These are phyloP conservation scores for Eidolon dupreanum DNA, from an alignment of 2,797 vertebrate species.

Conservation along the genomic window DNA sequence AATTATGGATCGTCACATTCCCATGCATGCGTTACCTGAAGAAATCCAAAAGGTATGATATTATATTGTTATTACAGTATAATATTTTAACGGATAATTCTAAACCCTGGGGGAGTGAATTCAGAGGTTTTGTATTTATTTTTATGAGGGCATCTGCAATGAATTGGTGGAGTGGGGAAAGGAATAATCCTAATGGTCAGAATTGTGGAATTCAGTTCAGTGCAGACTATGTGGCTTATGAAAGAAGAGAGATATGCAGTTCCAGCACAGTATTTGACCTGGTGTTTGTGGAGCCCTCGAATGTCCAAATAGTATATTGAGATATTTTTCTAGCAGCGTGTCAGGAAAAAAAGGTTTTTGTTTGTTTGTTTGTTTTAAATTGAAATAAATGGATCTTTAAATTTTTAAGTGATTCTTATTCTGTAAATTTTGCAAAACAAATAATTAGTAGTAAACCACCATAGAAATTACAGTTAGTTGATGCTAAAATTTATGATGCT, in stretches of 20 bases:
- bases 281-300: background rate
- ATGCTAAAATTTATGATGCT: background rate
- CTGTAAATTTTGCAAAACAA: conserved; percentile 25
- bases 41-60: conserved; percentile 91
- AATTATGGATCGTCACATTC: conserved; percentile 87
- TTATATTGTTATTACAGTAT: background rate
- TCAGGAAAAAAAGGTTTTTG: background rate
- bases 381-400: background rate
- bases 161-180: background rate
- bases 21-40: conserved; percentile 89
- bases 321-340: conserved; percentile 32
- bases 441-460: background rate
- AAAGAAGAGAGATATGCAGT: background rate
- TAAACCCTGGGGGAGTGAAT: conserved; percentile 3
- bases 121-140: conserved; percentile 35
- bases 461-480: conserved; percentile 28
- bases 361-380: background rate
- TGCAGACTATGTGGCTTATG: background rate
- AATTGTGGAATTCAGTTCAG: background rate
- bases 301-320: background rate
- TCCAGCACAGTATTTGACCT: background rate
- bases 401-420: conserved; percentile 11
- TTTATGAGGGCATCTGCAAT: background rate
- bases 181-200: background rate
- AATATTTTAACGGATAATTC: background rate